phyloP scores from a whole-genome alignment of 2,797 vertebrate species.

The Leuciscus waleckii region DNA sequence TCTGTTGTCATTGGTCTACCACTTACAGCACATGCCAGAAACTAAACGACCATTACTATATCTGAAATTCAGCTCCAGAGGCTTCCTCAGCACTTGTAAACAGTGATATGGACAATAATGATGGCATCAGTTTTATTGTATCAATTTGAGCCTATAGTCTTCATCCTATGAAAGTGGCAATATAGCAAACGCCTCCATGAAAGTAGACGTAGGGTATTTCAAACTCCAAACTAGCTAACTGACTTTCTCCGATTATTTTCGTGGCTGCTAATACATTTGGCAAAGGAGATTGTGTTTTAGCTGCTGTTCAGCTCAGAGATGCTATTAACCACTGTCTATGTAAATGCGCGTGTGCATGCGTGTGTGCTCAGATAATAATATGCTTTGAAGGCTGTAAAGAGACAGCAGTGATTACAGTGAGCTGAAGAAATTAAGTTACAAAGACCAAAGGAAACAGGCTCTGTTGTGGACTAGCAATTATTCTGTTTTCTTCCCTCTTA shows the following conservation, averaged over 20 bases:
- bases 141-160: neutral
- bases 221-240: neutral
- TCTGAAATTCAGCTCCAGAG: neutral
- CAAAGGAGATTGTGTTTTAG: neutral
- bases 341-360: neutral
- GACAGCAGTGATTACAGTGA: slow-evolving; percentile 28
- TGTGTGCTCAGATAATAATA: slow-evolving; percentile 25
- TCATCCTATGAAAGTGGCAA: neutral
- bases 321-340: slow-evolving; percentile 35
- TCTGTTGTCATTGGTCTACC: too few species aligned
- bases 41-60: neutral
- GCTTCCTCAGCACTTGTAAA: too few species aligned
- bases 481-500: neutral
- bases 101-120: neutral
- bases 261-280: slow-evolving; percentile 30
- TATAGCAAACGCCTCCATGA: neutral
- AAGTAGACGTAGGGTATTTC: neutral
- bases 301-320: neutral
- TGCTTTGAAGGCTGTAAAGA: slow-evolving; percentile 26
- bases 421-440: slow-evolving; percentile 23
- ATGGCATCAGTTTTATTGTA: neutral
- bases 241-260: slow-evolving; percentile 11
- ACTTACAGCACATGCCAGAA: neutral
- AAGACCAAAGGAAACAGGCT: slow-evolving; percentile 10
- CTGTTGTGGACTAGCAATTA: slow-evolving; percentile 4